Conservation (phyloP, 2,113 vertebrate genomes). For the Otocyon megalotis region DNA sequence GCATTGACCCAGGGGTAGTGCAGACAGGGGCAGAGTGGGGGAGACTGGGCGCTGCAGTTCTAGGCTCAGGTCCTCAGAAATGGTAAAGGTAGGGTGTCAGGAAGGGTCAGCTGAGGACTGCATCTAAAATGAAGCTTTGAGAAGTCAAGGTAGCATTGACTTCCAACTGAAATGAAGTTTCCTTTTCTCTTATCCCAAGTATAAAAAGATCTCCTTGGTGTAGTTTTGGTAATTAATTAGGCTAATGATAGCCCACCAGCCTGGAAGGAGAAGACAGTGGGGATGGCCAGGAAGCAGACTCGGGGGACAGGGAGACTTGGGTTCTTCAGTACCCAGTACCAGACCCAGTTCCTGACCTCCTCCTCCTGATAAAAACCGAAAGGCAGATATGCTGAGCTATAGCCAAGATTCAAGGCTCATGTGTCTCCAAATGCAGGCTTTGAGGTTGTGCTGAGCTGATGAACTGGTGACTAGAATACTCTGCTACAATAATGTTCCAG, state of each 20-base stretch:
- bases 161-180: background rate
- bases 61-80: background rate
- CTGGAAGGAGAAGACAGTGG: background rate
- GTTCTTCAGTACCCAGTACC: background rate
- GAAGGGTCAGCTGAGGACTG: background rate
- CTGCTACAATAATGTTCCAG: background rate
- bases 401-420: background rate
- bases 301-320: background rate
- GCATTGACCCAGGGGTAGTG: background rate
- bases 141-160: background rate
- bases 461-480: background rate
- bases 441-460: background rate
- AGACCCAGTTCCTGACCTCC: background rate
- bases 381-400: background rate
- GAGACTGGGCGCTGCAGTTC: background rate
- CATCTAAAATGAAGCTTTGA: background rate
- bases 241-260: no score
- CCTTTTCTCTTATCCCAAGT: background rate
- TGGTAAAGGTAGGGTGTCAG: background rate
- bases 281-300: background rate
- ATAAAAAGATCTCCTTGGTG: background rate
- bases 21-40: no score
- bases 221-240: background rate
- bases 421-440: background rate
- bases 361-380: background rate